Conservation (phyloP, 1,140 invertebrate genomes). For the Macrotrachela quadricornifera region DNA sequence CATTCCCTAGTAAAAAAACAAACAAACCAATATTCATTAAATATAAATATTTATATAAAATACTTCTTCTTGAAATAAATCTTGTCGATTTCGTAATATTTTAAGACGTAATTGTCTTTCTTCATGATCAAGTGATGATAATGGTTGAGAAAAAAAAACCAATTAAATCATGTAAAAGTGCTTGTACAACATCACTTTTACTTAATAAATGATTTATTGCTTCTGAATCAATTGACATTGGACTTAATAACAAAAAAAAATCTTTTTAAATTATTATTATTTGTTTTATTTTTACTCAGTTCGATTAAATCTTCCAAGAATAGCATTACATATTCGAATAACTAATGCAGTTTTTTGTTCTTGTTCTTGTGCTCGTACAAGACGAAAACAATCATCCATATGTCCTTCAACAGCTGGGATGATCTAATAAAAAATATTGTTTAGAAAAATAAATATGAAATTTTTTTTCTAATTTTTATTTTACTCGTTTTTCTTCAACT, state of each 20-base stretch:
- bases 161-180: conserved; percentile 72
- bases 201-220: background rate
- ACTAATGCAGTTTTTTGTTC: conserved; percentile 91
- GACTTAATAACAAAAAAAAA: too few species aligned
- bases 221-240: background rate
- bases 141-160: conserved; percentile 97
- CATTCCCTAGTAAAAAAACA: background rate
- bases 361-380: conserved; percentile 91
- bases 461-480: background rate
- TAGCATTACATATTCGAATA: conserved; percentile 70
- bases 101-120: conserved; percentile 87
- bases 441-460: background rate
- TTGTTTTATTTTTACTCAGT: too few species aligned
- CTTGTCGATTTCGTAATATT: conserved; percentile 83
- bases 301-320: background rate
- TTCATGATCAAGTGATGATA: conserved; percentile 92
- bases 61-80: conserved; percentile 93
- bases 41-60: too few species aligned
- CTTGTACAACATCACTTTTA: background rate
- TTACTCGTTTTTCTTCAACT: conserved; percentile 44
- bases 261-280: too few species aligned
- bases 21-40: background rate
- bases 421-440: conserved; percentile 34
- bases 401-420: conserved; percentile 95
- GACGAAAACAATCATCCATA: conserved; percentile 97